Base-by-base conservation (phyloP, 1,140 invertebrate species). In the Goniozus legneri region DNA sequence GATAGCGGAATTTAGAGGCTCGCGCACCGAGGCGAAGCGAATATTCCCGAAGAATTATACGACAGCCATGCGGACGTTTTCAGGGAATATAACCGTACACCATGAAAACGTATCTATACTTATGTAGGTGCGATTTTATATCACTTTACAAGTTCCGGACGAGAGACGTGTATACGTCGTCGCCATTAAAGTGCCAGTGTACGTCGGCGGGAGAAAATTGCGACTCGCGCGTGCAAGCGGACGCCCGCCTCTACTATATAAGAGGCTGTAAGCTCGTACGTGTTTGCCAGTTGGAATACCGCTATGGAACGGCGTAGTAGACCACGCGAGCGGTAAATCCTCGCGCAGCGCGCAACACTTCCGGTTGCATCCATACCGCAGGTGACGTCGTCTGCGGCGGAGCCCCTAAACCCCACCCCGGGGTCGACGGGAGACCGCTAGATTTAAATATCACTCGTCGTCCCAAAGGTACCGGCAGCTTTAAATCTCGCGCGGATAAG, bases 311-410 rank as follows among this genome's bases (percentile, higher is more conserved):
- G 24, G 4, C 10, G 10, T 10, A 10, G 4, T 27, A 27, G 24
- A 4, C 24, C 4, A 27, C 24, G 24, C 4, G 24, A 27, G 24
- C 24, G 24, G 4, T 37, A 60, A 56, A 60, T 60, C 58, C 54
- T 27, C 39, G 44, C 44, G 54, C 47, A 52, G 54, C 4, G 10
- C 24, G 24, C 10, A 27, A 27, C 24, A 27, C 24, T 27, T 27
- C 24, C 24, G 24, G 24, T 27, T 6, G 24, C 24, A 27, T 27
- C n/a, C 24, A 27, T 27, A 10, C 24, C 24, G 24, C 24, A 27
- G 24, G 24, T 27, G 24, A 27, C 24, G 24, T 27, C 24, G 4
- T 27, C 24, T 27, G 24, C 24, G 10, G 4, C 24, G 10, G 24
- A 27, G 24, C 4, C 4, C n/a, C n/a, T n/a, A n/a, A n/a, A n/a